A percentile compares a stretch with the other conserved stretches of the same genome.
These are phyloP conservation scores for Characodon lateralis DNA, from an alignment of 2,797 vertebrate genomes.

Conservation along the genomic window DNA sequence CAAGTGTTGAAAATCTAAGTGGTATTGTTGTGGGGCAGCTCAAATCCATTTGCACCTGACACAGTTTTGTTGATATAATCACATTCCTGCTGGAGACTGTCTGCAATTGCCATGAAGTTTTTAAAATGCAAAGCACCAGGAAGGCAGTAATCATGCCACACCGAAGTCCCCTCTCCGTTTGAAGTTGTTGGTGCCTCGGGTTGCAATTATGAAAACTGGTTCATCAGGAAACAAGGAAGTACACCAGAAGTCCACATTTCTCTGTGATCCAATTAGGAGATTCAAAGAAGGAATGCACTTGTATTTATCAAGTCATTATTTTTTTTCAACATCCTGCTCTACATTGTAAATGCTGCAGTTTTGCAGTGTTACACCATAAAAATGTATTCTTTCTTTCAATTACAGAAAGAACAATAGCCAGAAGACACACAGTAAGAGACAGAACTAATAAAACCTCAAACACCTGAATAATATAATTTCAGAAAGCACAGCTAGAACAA, in stretches of 20 bases:
- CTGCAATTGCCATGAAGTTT: constrained; percentile 41
- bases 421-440: constrained; percentile 51
- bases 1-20: constrained; percentile 73
- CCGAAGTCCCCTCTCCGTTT: constrained; percentile 37
- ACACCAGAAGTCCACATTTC: constrained; percentile 48
- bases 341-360: constrained; percentile 24
- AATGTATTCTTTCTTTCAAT: constrained; percentile 9
- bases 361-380: background rate
- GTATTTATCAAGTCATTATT: constrained; percentile 37
- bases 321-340: constrained; percentile 43
- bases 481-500: constrained; percentile 41
- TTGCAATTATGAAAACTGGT: constrained; percentile 67
- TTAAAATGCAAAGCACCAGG: constrained; percentile 62
- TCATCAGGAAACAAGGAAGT: constrained; percentile 56
- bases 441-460: constrained; percentile 56
- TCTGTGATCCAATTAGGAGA: constrained; percentile 68
- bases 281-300: constrained; percentile 51
- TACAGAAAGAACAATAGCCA: constrained; percentile 49
- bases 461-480: constrained; percentile 43
- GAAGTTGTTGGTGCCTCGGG: constrained; percentile 57
- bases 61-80: constrained; percentile 74
- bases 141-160: constrained; percentile 54
- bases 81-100: constrained; percentile 62
- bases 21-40: constrained; percentile 75
- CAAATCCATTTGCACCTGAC: constrained; percentile 80